Conservation (phyloP, 2,888 invertebrate genomes). For the Theretra japonica region DNA sequence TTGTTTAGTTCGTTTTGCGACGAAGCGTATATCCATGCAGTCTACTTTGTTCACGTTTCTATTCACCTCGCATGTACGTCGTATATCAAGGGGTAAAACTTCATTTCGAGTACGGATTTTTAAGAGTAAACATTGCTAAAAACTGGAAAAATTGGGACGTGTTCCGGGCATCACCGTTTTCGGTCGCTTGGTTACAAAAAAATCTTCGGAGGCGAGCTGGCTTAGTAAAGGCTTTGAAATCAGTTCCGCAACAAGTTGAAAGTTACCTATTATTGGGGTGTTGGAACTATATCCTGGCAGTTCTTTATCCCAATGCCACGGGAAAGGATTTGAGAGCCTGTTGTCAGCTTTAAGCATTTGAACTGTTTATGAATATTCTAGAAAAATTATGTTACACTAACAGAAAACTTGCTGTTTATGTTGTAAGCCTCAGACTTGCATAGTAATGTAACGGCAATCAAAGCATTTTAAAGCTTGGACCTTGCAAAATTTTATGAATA, state of each 20-base stretch:
- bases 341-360: too few species aligned
- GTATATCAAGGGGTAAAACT: slow-evolving; percentile 22
- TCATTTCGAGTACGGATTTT: neutral
- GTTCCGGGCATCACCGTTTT: neutral
- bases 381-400: too few species aligned
- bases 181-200: neutral
- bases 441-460: too few species aligned
- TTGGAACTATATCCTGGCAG: neutral
- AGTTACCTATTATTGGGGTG: slow-evolving; percentile 6
- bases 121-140: neutral
- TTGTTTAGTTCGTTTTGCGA: slow-evolving; percentile 9
- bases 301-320: too few species aligned
- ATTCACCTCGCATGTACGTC: slow-evolving; percentile 18
- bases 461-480: too few species aligned
- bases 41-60: slow-evolving; percentile 14
- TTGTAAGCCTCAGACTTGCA: too few species aligned
- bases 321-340: too few species aligned
- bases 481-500: too few species aligned
- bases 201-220: neutral
- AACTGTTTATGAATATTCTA: too few species aligned
- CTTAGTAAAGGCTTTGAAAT: slow-evolving; percentile 6
- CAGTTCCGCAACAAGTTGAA: neutral
- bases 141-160: neutral
- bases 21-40: neutral
- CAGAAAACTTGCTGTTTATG: too few species aligned